Conservation (phyloP, 2,113 vertebrate species). For the Psephotus haematonotus region DNA sequence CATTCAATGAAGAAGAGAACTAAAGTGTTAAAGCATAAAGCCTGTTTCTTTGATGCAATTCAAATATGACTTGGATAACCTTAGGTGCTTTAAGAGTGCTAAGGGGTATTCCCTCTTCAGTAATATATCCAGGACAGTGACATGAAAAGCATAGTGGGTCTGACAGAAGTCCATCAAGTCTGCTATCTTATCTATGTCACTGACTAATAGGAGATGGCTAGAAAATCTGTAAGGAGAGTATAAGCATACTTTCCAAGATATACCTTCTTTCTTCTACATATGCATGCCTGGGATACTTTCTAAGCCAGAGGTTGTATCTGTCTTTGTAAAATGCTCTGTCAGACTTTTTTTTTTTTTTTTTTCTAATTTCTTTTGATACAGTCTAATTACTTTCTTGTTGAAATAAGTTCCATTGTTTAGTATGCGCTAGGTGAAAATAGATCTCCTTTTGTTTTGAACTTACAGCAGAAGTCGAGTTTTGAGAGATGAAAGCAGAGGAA, state of each 20-base stretch:
- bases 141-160: accelerated
- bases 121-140: not conserved
- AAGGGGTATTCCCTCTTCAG: not conserved
- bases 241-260: not conserved
- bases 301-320: not conserved
- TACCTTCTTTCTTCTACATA: not conserved
- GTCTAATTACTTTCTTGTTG: not conserved
- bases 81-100: not conserved
- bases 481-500: not conserved
- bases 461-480: not conserved
- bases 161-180: not conserved
- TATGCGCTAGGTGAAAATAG: not conserved
- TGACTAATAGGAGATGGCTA: not conserved
- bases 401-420: not conserved
- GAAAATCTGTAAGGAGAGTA: not conserved
- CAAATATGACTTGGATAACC: not conserved
- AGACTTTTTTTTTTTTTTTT: not conserved
- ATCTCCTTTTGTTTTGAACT: not conserved
- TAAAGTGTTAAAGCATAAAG: not conserved
- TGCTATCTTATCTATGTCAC: not conserved
- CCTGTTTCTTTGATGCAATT: not conserved
- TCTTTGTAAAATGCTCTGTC: not conserved
- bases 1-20: not conserved
- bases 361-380: not conserved
- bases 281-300: not conserved